These are phyloP conservation scores for Ephialtes manifestator DNA, from an alignment of 2,888 invertebrate species.

Conservation along the genomic window DNA sequence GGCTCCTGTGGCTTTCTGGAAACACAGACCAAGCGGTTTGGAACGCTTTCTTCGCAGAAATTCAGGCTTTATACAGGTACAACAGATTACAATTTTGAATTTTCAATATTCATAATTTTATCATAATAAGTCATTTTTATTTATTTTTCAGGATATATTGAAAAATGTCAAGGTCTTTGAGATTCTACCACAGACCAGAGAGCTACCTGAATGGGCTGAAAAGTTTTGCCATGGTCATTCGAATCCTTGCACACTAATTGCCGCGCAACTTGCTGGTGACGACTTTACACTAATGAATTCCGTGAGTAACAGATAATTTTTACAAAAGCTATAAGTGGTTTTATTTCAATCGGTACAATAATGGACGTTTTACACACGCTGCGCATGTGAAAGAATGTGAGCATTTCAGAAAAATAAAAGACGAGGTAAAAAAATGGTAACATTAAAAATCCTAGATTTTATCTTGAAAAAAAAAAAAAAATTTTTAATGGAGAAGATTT, in stretches of 20 bases:
- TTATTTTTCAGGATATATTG: constrained; percentile 5
- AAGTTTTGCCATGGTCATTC: constrained; percentile 9
- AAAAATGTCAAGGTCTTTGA: constrained; percentile 26
- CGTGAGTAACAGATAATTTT: constrained; percentile 3
- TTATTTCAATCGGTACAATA: too few species aligned
- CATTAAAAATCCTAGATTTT: too few species aligned
- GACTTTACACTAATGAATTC: constrained; percentile 32
- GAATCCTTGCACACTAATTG: constrained; percentile 30
- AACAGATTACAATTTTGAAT: not conserved
- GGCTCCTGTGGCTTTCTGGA: constrained; percentile 68
- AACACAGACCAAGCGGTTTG: constrained; percentile 8
- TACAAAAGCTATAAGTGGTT: too few species aligned
- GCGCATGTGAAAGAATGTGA: too few species aligned
- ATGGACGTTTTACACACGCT: too few species aligned
- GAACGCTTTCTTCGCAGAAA: constrained; percentile 6
- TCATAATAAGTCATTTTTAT: not conserved
- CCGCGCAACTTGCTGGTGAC: constrained; percentile 12
- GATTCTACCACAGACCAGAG: constrained; percentile 25
- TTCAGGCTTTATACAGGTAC: constrained; percentile 31
- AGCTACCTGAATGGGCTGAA: constrained; percentile 31
- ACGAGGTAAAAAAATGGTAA: too few species aligned
- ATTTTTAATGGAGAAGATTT: too few species aligned
- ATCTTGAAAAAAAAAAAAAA: too few species aligned
- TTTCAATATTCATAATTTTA: not conserved
- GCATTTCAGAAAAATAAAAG: too few species aligned